Base-by-base conservation (phyloP, 1,140 invertebrate species). In the Drosophila nikananu region DNA sequence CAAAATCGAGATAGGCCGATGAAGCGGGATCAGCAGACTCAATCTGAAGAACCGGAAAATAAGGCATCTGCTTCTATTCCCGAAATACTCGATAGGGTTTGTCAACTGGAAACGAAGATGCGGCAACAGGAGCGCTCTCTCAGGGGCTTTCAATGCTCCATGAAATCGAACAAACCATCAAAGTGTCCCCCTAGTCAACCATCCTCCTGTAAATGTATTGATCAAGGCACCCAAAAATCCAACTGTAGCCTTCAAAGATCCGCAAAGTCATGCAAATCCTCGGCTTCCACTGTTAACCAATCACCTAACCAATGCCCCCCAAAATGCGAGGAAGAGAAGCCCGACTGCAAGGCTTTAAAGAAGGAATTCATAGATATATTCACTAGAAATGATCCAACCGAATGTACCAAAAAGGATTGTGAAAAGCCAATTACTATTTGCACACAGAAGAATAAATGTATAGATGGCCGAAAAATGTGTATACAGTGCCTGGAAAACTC, bases 351-450 rank as follows among this genome's bases (percentile, higher is more conserved):
- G 4, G 21, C 25, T 21, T 54, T 66, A n/a, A 58, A 48, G 6
- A 44, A 77, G 12, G 39, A 77, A 51, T 77, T 77, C 21, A 27
- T 77, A 23, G 3, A 57, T 41, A 67, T 77, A 19, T 67, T 76
- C 23, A 1, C 39, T 15, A 57, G 57, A n/a, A 15, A 51, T 9
- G 54, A 35, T 32, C 13, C 23, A 9, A 17, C 21, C 19, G n/a
- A 23, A n/a, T 49, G 48, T 21, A 15, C 19, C 6, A 17, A n/a
- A n/a, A 63, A 48, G 17, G n/a, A 64, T 6, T 37, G 6, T 9
- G 2, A 13, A 21, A 39, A 58, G 19, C 13, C 49, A 9, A 37
- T 27, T 57, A 10, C 0, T 1, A 27, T 49, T 49, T 49, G 48
- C 8, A 13, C 19, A 15, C 0, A 2, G 6, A 39, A 65, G 1